phyloP scores from a whole-genome alignment of 1,140 invertebrate genomes.

The Apis cerana region DNA sequence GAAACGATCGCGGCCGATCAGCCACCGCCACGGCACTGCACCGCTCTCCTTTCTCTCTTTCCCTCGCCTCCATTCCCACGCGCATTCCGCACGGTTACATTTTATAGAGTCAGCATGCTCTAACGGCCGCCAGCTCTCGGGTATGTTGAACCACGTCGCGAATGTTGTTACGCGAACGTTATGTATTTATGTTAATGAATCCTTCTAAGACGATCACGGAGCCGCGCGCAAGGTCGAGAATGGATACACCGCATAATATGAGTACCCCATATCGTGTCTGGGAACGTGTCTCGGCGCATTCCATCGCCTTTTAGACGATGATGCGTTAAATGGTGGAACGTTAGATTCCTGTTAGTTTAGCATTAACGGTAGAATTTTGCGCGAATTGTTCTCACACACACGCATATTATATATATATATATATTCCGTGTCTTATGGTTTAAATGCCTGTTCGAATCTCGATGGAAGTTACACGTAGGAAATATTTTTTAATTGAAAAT shows the following conservation, averaged over 20 bases:
- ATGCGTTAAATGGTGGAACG: not conserved
- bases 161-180: slow-evolving; percentile 58
- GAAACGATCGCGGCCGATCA: slow-evolving; percentile 48
- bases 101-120: slow-evolving; percentile 43
- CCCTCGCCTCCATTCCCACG: slow-evolving; percentile 55
- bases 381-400: not conserved
- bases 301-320: not conserved
- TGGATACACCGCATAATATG: not conserved
- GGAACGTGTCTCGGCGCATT: not conserved
- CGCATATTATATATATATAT: not conserved
- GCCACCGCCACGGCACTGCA: slow-evolving; percentile 17
- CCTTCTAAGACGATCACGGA: slow-evolving; percentile 25
- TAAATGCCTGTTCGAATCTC: not conserved
- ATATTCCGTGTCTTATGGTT: no score
- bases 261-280: not conserved
- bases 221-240: not conserved
- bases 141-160: slow-evolving; percentile 55
- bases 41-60: slow-evolving; percentile 29
- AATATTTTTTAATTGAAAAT: no score
- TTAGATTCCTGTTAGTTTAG: slow-evolving; percentile 4
- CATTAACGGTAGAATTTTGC: not conserved
- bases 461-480: no score
- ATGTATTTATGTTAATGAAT: slow-evolving; percentile 67
- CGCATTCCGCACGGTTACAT: slow-evolving; percentile 54
- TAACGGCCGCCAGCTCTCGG: slow-evolving; percentile 31